These are phyloP conservation scores for Lepisosteus osseus DNA, from an alignment of 2,113 vertebrate species.

Conservation along the genomic window DNA sequence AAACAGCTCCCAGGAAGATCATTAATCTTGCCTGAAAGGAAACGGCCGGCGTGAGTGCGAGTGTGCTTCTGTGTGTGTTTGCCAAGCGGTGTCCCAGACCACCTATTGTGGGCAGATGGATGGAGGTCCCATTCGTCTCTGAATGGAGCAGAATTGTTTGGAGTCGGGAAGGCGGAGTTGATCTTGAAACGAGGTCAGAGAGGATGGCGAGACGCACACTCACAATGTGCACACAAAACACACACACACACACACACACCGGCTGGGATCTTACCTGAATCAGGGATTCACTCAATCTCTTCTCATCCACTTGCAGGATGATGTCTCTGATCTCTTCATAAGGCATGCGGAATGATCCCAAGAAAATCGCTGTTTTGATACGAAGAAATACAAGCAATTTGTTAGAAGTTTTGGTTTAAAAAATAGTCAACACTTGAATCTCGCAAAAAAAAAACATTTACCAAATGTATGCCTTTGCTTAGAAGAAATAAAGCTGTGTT, in stretches of 20 bases:
- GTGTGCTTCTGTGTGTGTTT: slow-evolving; percentile 47
- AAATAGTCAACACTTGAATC: too few species aligned
- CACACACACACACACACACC: neutral
- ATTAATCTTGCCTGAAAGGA: slow-evolving; percentile 63
- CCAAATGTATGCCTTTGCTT: too few species aligned
- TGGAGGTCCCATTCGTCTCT: slow-evolving; percentile 40
- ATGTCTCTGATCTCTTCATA: slow-evolving; percentile 94
- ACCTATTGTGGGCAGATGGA: slow-evolving; percentile 57
- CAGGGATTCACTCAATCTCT: slow-evolving; percentile 86
- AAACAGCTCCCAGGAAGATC: slow-evolving; percentile 54
- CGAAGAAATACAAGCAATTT: too few species aligned
- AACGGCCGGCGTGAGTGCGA: slow-evolving; percentile 36
- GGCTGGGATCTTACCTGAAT: slow-evolving; percentile 80
- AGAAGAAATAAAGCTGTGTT: too few species aligned
- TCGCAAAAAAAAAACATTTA: too few species aligned
- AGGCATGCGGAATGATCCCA: slow-evolving; percentile 94
- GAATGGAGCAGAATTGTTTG: slow-evolving; percentile 30
- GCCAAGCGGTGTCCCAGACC: slow-evolving; percentile 55
- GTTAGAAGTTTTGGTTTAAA: too few species aligned
- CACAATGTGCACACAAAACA: slow-evolving; percentile 5
- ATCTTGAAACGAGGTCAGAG: slow-evolving; percentile 31
- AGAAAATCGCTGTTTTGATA: slow-evolving; percentile 83
- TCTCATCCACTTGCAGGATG: slow-evolving; percentile 89
- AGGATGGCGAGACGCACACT: slow-evolving; percentile 1
- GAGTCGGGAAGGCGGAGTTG: slow-evolving; percentile 25